Conservation (phyloP, 2,797 vertebrate genomes). For the Anniella stebbinsi region DNA sequence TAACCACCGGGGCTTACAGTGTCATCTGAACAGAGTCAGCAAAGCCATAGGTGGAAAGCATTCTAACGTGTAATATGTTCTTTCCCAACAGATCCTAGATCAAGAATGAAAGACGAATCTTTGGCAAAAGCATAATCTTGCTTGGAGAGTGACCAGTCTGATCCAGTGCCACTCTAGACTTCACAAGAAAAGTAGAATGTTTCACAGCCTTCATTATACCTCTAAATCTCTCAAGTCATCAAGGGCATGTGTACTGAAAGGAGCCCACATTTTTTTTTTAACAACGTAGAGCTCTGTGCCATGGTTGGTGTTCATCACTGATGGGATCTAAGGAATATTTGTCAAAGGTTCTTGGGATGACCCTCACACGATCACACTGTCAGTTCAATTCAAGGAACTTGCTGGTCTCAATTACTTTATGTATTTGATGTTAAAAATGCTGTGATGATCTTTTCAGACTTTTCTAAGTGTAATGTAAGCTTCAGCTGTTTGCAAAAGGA, state of each 20-base stretch:
- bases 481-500: constrained; percentile 33
- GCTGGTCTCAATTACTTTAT: neutral
- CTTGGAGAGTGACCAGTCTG: neutral
- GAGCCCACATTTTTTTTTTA: neutral
- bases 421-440: fast-evolving
- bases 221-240: constrained; percentile 16
- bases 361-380: fast-evolving
- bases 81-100: constrained; percentile 36
- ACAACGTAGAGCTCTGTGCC: neutral
- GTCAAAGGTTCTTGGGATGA: constrained; percentile 13
- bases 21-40: neutral
- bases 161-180: neutral
- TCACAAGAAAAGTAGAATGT: neutral
- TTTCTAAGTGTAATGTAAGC: constrained; percentile 37
- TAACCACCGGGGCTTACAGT: no score
- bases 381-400: neutral
- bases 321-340: constrained; percentile 20
- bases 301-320: neutral
- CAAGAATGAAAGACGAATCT: constrained; percentile 14
- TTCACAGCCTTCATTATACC: neutral
- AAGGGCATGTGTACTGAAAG: neutral
- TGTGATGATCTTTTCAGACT: constrained; percentile 24
- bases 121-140: neutral
- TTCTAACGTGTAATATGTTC: constrained; percentile 25
- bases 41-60: neutral